phyloP scores from a whole-genome alignment of 2,797 vertebrate species.

The Hafferia zeledoni region DNA sequence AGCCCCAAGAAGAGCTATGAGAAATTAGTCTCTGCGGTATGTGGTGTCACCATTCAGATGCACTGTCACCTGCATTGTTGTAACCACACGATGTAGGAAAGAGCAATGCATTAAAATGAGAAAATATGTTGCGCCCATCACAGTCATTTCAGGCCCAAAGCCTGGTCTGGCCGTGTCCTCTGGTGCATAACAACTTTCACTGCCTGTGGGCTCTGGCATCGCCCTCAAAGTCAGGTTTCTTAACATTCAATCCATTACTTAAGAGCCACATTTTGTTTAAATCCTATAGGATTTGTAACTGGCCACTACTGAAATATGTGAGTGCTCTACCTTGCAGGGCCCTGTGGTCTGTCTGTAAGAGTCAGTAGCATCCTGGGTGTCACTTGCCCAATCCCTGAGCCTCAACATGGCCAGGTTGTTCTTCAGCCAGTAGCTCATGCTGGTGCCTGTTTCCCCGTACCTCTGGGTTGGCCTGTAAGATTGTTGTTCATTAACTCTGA shows the following conservation, averaged over 20 bases:
- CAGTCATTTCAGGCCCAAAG: conserved; percentile 58
- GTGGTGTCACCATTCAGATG: conserved; percentile 32
- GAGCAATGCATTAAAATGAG: conserved; percentile 27
- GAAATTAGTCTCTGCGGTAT: background rate
- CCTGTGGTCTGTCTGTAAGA: background rate
- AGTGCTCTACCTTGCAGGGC: background rate
- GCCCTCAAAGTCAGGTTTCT: background rate
- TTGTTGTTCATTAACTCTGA: background rate
- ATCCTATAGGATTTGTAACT: background rate
- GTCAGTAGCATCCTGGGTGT: background rate
- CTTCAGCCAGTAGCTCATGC: background rate
- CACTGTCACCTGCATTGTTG: conserved; percentile 20
- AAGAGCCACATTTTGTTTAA: background rate
- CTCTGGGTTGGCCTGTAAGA: background rate
- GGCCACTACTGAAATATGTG: background rate
- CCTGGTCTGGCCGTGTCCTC: conserved; percentile 1
- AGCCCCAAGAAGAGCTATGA: background rate
- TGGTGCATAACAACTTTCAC: conserved; percentile 54
- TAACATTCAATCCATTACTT: background rate
- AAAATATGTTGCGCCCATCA: background rate
- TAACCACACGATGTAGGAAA: conserved; percentile 43
- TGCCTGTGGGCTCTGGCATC: conserved; percentile 40
- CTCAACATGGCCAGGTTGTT: background rate
- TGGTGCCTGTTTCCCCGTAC: background rate
- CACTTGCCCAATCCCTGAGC: background rate